Base-by-base conservation (phyloP, 2,888 invertebrate genomes). In the Seira musarum region DNA sequence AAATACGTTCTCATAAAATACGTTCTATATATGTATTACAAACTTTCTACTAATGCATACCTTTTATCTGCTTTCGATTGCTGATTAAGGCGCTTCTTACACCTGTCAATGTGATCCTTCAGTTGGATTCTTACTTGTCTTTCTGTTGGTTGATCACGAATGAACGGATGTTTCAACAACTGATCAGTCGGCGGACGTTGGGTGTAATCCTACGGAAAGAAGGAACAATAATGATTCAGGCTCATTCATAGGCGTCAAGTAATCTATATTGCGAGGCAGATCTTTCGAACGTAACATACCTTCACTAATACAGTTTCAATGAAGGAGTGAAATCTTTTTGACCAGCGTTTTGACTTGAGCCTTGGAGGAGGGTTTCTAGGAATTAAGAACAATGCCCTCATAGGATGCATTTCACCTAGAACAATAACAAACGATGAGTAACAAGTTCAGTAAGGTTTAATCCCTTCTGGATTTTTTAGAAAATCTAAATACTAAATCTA, bases 131-230 rank as follows among this genome's bases (percentile, higher is more conserved):
- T 92, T 87, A 99, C 98, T 91, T 99, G 97, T 87, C 98, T 91
- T 90, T 99, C 99, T 70, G 98, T 98, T 21, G 99, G 98, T 90
- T 99, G 98, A 91, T 99, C 99, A 90, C 96, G 94, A 88, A 99
- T 98, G 90, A 98, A 99, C 81, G 97, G 93, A 91, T 99, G 98
- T 90, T 97, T 97, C 86, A 99, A 91, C 85, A 99, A 92, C 89
- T 98, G 96, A 90, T 99, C 99, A 86, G 99, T 99, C 90, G 97
- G 98, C 83, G 99, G 99, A 88, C 99, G 92, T 90, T 97, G 96
- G 90, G 98, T 98, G 90, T 99, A 99, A 90, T 99, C 99, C 92
- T 99, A n/a, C n/a, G n/a, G n/a, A n/a, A n/a, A n/a, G n/a, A n/a
- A n/a, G n/a, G n/a, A n/a, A n/a, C n/a, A n/a, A n/a, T n/a, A n/a